A percentile compares a stretch with the other conserved stretches of the same genome.
Evolutionary conservation across 2,113 vertebrate genomes (phyloP).

Genomic region (Serilophus lunatus): DNA sequence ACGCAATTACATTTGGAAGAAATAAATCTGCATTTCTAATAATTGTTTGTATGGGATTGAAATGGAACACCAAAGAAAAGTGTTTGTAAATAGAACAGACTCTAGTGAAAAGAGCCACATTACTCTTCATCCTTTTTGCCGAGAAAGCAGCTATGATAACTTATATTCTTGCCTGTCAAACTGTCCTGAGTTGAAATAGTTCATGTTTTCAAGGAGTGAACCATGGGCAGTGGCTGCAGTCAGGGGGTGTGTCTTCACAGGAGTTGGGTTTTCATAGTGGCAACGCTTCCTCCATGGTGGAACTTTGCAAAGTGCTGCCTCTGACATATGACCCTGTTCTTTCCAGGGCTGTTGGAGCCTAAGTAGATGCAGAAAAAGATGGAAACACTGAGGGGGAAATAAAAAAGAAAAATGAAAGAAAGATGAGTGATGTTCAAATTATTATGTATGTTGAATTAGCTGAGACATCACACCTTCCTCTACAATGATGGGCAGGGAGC

Average conservation of each 20-base stretch:
- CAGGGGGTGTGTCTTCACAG: neutral
- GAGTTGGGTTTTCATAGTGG: neutral
- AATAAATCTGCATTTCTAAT: constrained; percentile 51
- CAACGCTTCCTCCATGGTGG: neutral
- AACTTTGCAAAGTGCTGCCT: neutral
- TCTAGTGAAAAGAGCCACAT: neutral
- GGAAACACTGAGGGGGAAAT: neutral
- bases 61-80: neutral
- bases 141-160: neutral
- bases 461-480: neutral
- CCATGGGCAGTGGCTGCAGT: neutral
- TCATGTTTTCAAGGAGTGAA: neutral
- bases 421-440: rapidly evolving
- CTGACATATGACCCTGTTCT: neutral
- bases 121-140: neutral
- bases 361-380: neutral
- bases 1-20: constrained; percentile 15
- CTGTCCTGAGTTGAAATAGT: neutral
- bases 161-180: neutral
- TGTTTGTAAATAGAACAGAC: neutral
- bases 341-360: neutral
- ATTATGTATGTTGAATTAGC: neutral
- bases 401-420: neutral
- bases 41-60: neutral
- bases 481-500: neutral